Evolutionary conservation across 1,140 invertebrate genomes (phyloP).

Genomic region (Hestina assimilis): DNA sequence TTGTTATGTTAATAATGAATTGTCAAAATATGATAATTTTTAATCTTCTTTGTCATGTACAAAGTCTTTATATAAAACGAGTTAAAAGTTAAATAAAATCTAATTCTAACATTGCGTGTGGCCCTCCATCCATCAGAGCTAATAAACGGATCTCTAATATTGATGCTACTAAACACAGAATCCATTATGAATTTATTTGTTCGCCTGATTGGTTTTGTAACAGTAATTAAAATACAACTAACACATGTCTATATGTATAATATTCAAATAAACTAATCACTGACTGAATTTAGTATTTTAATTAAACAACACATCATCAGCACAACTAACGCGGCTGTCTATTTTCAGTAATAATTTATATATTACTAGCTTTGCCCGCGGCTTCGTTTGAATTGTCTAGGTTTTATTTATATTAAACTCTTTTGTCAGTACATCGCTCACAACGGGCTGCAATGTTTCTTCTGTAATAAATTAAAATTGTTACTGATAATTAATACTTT

Average conservation of each 20-base stretch:
- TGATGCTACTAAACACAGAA: constrained; percentile 27
- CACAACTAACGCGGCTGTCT: neutral
- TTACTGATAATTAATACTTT: no score
- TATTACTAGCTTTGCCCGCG: no score
- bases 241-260: constrained; percentile 58
- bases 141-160: constrained; percentile 31
- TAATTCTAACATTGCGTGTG: constrained; percentile 15
- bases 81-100: neutral
- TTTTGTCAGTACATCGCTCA: no score
- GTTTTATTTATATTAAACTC: no score
- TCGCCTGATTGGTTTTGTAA: constrained; percentile 32
- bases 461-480: no score
- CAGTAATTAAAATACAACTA: constrained; percentile 38
- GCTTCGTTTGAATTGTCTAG: no score
- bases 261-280: constrained; percentile 43
- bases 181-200: constrained; percentile 33
- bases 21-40: no score
- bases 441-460: no score
- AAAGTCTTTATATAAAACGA: no score
- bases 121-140: constrained; percentile 20
- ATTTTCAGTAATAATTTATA: neutral
- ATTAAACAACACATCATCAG: neutral
- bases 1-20: no score
- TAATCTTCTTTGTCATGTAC: no score
- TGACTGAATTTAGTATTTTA: neutral